Percentiles rank a stretch among this genome's conserved stretches.
Evolutionary conservation across 2,797 vertebrate genomes (phyloP).

Genomic region (Coluber constrictor): DNA sequence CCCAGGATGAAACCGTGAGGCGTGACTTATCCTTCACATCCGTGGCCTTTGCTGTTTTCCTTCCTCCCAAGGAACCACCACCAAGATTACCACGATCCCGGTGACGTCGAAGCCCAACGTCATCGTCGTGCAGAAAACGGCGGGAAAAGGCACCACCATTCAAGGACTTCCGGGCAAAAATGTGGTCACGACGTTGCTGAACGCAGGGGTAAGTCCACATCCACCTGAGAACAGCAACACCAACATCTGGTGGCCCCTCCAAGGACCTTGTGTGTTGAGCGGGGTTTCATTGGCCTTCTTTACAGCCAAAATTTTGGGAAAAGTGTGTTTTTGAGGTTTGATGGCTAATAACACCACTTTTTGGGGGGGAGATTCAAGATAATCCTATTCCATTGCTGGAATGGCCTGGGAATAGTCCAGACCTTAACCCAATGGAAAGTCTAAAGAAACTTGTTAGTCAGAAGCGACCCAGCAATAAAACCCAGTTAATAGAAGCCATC

Average conservation of each 20-base stretch:
- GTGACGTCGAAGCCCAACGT: constrained; percentile 98
- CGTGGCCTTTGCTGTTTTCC: constrained; percentile 36
- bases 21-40: constrained; percentile 30
- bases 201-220: constrained; percentile 85
- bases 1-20: not conserved
- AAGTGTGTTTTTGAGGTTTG: no score
- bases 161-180: constrained; percentile 96
- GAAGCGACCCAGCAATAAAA: no score
- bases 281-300: no score
- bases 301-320: no score
- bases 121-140: constrained; percentile 97
- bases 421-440: no score
- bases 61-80: constrained; percentile 84
- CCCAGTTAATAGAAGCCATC: no score
- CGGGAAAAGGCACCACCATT: constrained; percentile 95
- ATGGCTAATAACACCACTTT: no score
- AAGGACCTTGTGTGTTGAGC: not conserved
- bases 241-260: not conserved
- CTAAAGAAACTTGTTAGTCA: no score
- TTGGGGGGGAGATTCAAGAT: no score
- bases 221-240: not conserved
- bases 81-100: constrained; percentile 98
- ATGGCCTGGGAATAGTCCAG: no score
- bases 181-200: constrained; percentile 93
- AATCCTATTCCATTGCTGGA: no score